phyloP scores from a whole-genome alignment of 2,888 invertebrate genomes.

The Eudemis profundana region DNA sequence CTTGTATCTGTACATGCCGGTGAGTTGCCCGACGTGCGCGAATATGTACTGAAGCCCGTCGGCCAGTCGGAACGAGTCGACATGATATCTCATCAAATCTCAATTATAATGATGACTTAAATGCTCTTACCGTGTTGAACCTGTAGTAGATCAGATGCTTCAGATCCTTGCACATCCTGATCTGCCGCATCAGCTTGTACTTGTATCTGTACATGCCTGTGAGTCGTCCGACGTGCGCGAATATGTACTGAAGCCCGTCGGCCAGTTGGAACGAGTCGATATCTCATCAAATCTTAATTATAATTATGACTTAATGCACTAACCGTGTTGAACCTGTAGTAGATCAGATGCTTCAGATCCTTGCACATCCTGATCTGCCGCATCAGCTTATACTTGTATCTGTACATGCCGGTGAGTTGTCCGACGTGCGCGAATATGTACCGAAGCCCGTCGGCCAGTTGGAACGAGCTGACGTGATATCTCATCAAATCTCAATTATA shows the following conservation, averaged over 20 bases:
- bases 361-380: conserved; percentile 99
- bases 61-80: conserved; percentile 95
- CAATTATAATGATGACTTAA: too few species aligned
- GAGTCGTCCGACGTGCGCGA: conserved; percentile 99
- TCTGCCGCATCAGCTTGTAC: conserved; percentile 99
- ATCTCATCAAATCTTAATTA: too few species aligned
- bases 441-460: conserved; percentile 98
- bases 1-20: conserved; percentile 99
- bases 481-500: too few species aligned
- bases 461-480: too few species aligned
- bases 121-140: conserved; percentile 94
- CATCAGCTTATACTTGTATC: conserved; percentile 99
- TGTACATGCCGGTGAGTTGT: conserved; percentile 99
- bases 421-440: conserved; percentile 99
- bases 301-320: too few species aligned
- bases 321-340: conserved; percentile 99
- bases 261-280: conserved; percentile 99
- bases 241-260: conserved; percentile 99
- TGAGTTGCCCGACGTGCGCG: conserved; percentile 99
- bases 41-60: conserved; percentile 99
- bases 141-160: conserved; percentile 99
- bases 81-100: neutral
- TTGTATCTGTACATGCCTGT: conserved; percentile 99
- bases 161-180: conserved; percentile 99
- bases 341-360: conserved; percentile 99